Base-by-base conservation (phyloP, 2,797 vertebrate species). In the Cirrhinus mrigala region DNA sequence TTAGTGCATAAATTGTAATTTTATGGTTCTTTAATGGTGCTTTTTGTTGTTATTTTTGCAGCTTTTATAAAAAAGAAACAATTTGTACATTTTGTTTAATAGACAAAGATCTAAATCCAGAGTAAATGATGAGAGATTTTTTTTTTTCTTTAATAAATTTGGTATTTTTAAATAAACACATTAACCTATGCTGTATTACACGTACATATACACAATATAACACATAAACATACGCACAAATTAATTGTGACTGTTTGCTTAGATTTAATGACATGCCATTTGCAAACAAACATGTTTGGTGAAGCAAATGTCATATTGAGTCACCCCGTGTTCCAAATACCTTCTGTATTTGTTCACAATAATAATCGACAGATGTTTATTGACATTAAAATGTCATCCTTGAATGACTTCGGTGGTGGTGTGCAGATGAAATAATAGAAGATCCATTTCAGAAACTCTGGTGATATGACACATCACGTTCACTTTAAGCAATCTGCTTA, bases 331-430 rank as follows among this genome's bases (percentile, higher is more conserved):
- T 62, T 73, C 33, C 46, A 66, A 82, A 64, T 10, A 64, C 70
- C 44, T 62, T 50, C 27, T 37, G 70, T 48, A 50, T 74, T 74
- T 74, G n/a, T 37, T 50, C 54, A 62, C n/a, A 83, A 48, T 52
- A 64, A 52, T 52, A 75, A 37, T 46, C 3, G 22, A 52, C 29
- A 52, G 48, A 83, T 18, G 27, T 64, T 40, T 75, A 62, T 27
- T 62, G 56, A 46, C 27, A 64, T 62, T 66, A n/a, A 75, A 83
- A 83, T 64, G 70, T 83, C 81, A 75, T 18, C 56, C 46, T 46
- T 37, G 27, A 62, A 83, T 71, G 37, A 80, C 11, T 68, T 80
- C 7, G 9, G 37, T 33, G 46, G 27, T 24, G 44, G 24, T 29
- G 9, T 33, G 60, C 40, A 10, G 29, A 66, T 18, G 69, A 56